A percentile compares a stretch with the other conserved stretches of the same genome.
Evolutionary conservation across 2,113 vertebrate genomes (phyloP).

Genomic region (Hylia prasina): DNA sequence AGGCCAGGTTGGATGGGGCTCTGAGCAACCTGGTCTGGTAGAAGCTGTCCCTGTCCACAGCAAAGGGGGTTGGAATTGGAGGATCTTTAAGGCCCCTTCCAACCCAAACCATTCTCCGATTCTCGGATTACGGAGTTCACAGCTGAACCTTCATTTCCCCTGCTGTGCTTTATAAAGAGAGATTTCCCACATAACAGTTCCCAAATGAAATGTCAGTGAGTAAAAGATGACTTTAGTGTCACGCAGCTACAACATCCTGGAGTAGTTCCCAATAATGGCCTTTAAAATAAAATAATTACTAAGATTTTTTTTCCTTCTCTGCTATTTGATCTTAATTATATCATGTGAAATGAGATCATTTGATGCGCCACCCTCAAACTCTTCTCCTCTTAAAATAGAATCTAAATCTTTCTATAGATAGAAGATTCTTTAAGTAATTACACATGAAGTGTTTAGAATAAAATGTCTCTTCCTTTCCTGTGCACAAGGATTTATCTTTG

Average conservation of each 20-base stretch:
- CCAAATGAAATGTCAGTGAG: neutral
- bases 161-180: neutral
- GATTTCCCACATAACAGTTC: neutral
- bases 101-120: neutral
- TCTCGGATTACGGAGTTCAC: neutral
- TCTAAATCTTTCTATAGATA: neutral
- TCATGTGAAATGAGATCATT: neutral
- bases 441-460: neutral
- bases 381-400: neutral
- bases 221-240: neutral
- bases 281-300: neutral
- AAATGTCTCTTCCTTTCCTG: neutral
- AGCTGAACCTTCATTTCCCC: neutral
- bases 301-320: neutral
- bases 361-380: neutral
- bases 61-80: neutral
- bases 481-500: neutral
- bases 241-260: neutral
- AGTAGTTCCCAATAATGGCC: neutral
- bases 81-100: neutral
- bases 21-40: neutral
- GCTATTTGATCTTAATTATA: neutral
- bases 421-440: constrained; percentile 1
- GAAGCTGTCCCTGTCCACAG: neutral
- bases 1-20: neutral